These are phyloP conservation scores for Sympetrum striolatum DNA, from an alignment of 2,888 invertebrate genomes.

Conservation along the genomic window DNA sequence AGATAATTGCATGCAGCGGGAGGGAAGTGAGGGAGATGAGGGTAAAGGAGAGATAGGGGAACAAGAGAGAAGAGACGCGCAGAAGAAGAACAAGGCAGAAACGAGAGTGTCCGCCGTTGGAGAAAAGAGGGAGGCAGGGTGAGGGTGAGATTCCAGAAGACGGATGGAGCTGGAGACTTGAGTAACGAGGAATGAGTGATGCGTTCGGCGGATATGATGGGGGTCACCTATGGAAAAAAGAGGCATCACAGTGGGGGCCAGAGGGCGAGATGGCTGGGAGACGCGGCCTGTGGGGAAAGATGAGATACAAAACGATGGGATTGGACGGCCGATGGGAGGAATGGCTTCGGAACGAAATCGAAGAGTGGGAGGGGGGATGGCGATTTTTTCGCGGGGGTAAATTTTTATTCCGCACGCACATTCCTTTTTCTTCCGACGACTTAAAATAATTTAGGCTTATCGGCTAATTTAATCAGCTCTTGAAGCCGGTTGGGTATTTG, in stretches of 20 bases:
- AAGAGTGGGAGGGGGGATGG: not conserved
- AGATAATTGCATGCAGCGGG: conserved; percentile 34
- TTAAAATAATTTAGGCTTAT: not conserved
- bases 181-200: conserved; percentile 32
- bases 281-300: not conserved
- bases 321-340: not conserved
- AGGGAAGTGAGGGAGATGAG: not conserved
- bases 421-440: conserved; percentile 1
- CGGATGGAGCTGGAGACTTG: conserved; percentile 28
- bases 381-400: not conserved
- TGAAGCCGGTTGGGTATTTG: conserved; percentile 16
- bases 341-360: not conserved
- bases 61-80: not conserved
- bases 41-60: not conserved
- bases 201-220: conserved; percentile 18
- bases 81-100: conserved; percentile 11
- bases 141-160: not conserved
- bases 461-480: conserved; percentile 12
- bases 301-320: not conserved
- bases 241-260: not conserved
- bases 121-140: not conserved
- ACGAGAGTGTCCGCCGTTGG: not conserved
- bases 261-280: not conserved
- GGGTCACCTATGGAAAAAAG: not conserved
- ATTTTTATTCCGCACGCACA: conserved; percentile 2